Percentiles rank a stretch among this genome's conserved stretches.
phyloP scores from a whole-genome alignment of 2,113 vertebrate species.

The Empidonax alnorum region DNA sequence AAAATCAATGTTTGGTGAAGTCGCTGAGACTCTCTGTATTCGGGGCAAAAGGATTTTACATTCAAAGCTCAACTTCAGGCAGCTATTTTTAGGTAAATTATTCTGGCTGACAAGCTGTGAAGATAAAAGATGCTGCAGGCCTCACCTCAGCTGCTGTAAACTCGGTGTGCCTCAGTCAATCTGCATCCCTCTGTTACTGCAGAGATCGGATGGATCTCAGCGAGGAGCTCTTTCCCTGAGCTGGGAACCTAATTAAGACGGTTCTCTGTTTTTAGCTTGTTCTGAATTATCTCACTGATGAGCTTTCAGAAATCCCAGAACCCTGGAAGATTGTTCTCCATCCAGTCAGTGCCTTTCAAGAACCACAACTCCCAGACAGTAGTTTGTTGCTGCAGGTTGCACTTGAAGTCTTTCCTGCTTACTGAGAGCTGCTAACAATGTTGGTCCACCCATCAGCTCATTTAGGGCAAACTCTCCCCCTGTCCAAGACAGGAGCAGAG shows the following conservation, averaged over 20 bases:
- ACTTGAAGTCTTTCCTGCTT: background rate
- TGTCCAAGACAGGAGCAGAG: background rate
- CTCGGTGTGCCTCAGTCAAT: background rate
- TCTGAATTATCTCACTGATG: background rate
- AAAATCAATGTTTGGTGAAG: background rate
- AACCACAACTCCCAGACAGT: background rate
- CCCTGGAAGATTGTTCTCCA: background rate
- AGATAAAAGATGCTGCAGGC: slow-evolving; percentile 40
- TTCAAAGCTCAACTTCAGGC: slow-evolving; percentile 7
- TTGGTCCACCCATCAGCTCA: background rate
- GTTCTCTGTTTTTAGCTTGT: background rate
- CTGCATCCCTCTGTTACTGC: background rate
- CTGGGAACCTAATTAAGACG: background rate
- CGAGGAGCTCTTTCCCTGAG: background rate
- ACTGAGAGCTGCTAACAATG: background rate
- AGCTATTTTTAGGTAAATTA: slow-evolving; percentile 56
- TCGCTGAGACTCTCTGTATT: background rate
- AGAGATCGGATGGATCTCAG: background rate
- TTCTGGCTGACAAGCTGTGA: slow-evolving; percentile 29
- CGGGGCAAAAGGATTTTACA: background rate
- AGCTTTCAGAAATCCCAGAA: background rate
- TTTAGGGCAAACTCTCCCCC: background rate
- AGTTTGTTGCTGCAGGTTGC: background rate
- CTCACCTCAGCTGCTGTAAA: slow-evolving; percentile 24
- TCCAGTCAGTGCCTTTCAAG: background rate